A percentile compares a stretch with the other conserved stretches of the same genome.
phyloP scores from a whole-genome alignment of 2,113 vertebrate genomes.

The Poeciliopsis turrubarensis region DNA sequence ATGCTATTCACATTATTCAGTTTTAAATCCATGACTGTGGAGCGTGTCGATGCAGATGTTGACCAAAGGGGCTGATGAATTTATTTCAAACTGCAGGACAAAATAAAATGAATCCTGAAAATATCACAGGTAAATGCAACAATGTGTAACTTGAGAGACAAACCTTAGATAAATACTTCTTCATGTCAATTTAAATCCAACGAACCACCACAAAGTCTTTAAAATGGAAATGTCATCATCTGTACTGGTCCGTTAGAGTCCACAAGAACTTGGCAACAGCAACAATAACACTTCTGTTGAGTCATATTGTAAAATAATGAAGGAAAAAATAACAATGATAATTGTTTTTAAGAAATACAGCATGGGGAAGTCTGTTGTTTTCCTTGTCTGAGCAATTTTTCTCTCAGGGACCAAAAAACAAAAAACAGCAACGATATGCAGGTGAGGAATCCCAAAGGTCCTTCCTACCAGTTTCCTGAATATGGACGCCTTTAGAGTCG shows the following conservation, averaged over 20 bases:
- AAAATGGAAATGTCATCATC: no score
- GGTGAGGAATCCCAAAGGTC: no score
- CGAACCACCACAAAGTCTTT: neutral
- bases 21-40: slow-evolving; percentile 49
- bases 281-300: no score
- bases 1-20: slow-evolving; percentile 62
- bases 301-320: no score
- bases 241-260: neutral
- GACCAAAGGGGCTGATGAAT: slow-evolving; percentile 46
- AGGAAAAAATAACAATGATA: no score
- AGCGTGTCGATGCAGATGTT: slow-evolving; percentile 42
- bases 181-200: neutral
- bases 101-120: neutral
- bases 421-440: no score
- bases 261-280: neutral
- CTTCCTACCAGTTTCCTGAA: no score
- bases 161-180: neutral
- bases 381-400: no score
- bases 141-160: neutral
- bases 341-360: no score
- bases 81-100: slow-evolving; percentile 9
- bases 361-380: no score
- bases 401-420: no score
- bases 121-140: neutral
- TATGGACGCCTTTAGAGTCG: no score